Base-by-base conservation (phyloP, 2,797 vertebrate genomes). In the Chiroxiphia lanceolata region DNA sequence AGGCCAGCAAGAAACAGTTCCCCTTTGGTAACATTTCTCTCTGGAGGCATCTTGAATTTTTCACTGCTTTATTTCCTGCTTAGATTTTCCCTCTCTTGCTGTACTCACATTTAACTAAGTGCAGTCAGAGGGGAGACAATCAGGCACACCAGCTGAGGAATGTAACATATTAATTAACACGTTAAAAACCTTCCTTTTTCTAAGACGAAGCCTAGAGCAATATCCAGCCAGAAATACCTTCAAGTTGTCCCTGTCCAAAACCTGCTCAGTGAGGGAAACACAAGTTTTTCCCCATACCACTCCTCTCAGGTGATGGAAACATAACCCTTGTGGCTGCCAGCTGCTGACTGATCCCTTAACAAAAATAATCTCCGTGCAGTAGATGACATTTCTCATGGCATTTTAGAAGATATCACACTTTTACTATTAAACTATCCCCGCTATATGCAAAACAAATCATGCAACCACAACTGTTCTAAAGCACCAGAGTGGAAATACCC, bases 401-500 rank as follows among this genome's bases (percentile, higher is more conserved):
- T 89, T 80, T 75, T 74, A 89, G 60, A 95, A 77, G 53, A 57
- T 12, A 95, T 2, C 50, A 33, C 61, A 87, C 26, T 90, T 90
- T 60, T 83, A 38, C 57, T 90, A 74, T 57, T 85, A 83, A 94
- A 90, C 80, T 42, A 65, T 8, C 36, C 48, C 47, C 45, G 50
- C 45, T 20, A 34, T 17, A 94, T 68, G 86, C 86, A 89, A 95
- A 94, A 74, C 47, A 75, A 89, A 83, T 64, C 5, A 22, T 60
- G 44, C 48, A 83, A 84, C 70, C 2, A 0, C 75, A 94, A 87
- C 77, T 47, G 60, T 44, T 94, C 45, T 68, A 80, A 91, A 85
- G 72, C 82, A 89, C 29, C 70, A 69, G 87, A 86, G 40, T 84
- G 74, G 94, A 95, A 97, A 95, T 15, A 94, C 10, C 90, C 87